Conservation (phyloP, 2,797 vertebrate species). For the Spatula versicolor region DNA sequence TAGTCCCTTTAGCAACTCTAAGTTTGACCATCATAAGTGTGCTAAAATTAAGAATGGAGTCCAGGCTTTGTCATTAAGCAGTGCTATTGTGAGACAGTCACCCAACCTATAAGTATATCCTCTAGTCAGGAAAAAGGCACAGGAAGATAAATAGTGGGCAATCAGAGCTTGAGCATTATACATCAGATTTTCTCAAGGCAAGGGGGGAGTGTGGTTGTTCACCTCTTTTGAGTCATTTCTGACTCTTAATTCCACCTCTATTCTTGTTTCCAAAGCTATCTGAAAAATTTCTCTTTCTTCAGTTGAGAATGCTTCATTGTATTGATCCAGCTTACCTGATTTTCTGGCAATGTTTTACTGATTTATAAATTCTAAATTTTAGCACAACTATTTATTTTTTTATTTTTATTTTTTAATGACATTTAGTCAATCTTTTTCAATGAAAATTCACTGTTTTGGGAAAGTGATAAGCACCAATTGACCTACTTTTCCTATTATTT, state of each 20-base stretch:
- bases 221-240: neutral
- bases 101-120: neutral
- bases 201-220: neutral
- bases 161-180: neutral
- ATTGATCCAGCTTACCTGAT: neutral
- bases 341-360: neutral
- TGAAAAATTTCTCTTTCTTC: neutral
- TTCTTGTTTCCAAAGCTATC: neutral
- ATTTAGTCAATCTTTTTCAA: conserved; percentile 3
- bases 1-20: neutral
- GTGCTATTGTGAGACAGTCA: accelerated
- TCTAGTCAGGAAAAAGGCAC: neutral
- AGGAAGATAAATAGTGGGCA: neutral
- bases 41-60: neutral
- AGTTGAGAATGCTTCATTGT: neutral
- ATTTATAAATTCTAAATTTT: conserved; percentile 9
- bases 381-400: neutral
- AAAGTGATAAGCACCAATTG: conserved; percentile 10
- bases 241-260: neutral
- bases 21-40: neutral
- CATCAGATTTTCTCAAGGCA: neutral
- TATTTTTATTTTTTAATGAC: neutral
- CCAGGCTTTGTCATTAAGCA: neutral
- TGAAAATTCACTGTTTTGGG: conserved; percentile 25
- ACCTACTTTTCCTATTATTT: conserved; percentile 70